A percentile compares a stretch with the other conserved stretches of the same genome.
Conservation (phyloP, 2,113 vertebrate species). For the Nestor notabilis region DNA sequence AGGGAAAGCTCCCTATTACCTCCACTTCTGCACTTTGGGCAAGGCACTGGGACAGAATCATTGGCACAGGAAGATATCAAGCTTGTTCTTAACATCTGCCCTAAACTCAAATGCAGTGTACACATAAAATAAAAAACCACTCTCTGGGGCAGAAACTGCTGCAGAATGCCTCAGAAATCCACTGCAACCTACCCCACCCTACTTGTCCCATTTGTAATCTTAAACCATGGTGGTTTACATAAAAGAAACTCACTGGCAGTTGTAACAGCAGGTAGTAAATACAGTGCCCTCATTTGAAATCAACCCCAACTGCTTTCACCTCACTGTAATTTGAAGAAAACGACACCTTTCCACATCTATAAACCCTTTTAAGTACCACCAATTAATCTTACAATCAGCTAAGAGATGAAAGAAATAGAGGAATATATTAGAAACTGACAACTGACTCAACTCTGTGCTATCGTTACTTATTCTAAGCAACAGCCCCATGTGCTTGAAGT, state of each 20-base stretch:
- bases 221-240: not conserved
- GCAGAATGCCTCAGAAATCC: not conserved
- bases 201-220: not conserved
- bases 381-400: slow-evolving; percentile 20
- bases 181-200: not conserved
- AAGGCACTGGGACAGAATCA: not conserved
- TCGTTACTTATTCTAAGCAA: not conserved
- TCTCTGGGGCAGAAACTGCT: not conserved
- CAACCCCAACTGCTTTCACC: not conserved
- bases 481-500: not conserved
- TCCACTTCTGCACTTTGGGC: not conserved
- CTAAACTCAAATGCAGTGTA: not conserved
- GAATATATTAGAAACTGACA: not conserved
- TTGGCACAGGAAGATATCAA: not conserved
- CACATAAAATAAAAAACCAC: not conserved
- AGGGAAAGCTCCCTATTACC: not conserved
- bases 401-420: not conserved
- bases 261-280: not conserved
- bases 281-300: not conserved
- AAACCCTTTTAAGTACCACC: slow-evolving; percentile 25
- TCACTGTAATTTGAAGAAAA: not conserved
- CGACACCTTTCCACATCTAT: not conserved
- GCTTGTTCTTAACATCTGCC: not conserved
- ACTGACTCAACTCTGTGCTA: not conserved
- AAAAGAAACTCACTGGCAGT: not conserved